Percentiles rank a stretch among this genome's conserved stretches.
Conservation (phyloP, 2,888 invertebrate genomes). For the Myopa testacea region DNA sequence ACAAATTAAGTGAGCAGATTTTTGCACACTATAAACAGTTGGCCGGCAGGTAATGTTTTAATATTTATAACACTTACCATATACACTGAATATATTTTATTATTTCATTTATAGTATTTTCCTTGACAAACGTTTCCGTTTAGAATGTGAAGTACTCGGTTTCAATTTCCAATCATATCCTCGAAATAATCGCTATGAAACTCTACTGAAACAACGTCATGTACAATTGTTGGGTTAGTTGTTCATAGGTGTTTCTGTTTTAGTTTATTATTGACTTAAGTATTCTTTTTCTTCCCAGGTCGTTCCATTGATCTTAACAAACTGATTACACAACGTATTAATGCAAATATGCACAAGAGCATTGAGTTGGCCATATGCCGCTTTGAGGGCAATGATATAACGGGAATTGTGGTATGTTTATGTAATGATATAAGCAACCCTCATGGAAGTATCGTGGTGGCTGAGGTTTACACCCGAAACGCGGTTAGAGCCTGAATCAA, state of each 20-base stretch:
- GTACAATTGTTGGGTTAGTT: slow-evolving; percentile 81
- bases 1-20: slow-evolving; percentile 97
- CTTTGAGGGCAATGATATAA: slow-evolving; percentile 96
- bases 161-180: slow-evolving; percentile 87
- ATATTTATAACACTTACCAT: neutral
- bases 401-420: slow-evolving; percentile 87
- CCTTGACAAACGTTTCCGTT: slow-evolving; percentile 95
- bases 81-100: neutral
- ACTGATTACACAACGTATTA: slow-evolving; percentile 93
- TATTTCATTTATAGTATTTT: slow-evolving; percentile 77
- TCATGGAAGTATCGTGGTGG: neutral
- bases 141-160: slow-evolving; percentile 91
- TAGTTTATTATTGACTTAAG: neutral
- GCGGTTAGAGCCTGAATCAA: neutral
- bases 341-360: slow-evolving; percentile 95
- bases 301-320: slow-evolving; percentile 95
- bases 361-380: slow-evolving; percentile 95
- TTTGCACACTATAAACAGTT: slow-evolving; percentile 98
- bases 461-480: neutral
- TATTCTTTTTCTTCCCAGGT: slow-evolving; percentile 70
- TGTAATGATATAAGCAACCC: neutral
- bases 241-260: neutral
- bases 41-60: slow-evolving; percentile 73
- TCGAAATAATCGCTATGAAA: slow-evolving; percentile 93
- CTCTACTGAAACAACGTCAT: slow-evolving; percentile 92